phyloP scores from a whole-genome alignment of 2,797 vertebrate species.

The Eidolon dupreanum region DNA sequence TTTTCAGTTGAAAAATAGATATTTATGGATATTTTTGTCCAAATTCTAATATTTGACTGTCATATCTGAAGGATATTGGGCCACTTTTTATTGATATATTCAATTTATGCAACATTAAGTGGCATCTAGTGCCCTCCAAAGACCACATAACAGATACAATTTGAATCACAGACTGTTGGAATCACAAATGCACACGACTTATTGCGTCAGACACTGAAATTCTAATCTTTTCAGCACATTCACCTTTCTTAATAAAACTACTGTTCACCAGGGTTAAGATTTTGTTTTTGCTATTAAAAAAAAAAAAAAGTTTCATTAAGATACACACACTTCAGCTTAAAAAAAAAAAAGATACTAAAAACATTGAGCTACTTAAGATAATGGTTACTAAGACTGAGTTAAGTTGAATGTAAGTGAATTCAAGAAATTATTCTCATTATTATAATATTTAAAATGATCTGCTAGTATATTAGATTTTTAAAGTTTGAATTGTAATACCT shows the following conservation, averaged over 20 bases:
- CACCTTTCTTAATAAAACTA: not conserved
- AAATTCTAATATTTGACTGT: not conserved
- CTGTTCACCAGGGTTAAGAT: not conserved
- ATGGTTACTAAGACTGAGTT: not conserved
- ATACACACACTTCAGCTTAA: not conserved
- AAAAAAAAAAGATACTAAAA: not conserved
- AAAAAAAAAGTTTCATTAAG: not conserved
- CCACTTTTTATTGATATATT: not conserved
- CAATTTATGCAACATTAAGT: not conserved
- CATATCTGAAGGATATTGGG: not conserved
- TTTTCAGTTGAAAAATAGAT: not conserved
- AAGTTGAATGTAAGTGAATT: constrained; percentile 7
- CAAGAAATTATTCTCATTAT: constrained; percentile 2
- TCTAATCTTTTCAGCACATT: not conserved
- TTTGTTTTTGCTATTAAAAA: not conserved
- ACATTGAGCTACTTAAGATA: not conserved
- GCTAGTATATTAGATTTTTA: not conserved
- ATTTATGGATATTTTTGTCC: not conserved
- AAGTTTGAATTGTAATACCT: constrained; percentile 57
- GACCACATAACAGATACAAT: not conserved
- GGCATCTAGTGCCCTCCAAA: not conserved
- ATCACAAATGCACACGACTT: not conserved
- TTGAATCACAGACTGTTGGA: not conserved
- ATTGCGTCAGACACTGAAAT: not conserved
- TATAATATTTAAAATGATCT: not conserved